Evolutionary conservation across 2,888 invertebrate species (phyloP).

Genomic region (Opisthograptis luteolata): DNA sequence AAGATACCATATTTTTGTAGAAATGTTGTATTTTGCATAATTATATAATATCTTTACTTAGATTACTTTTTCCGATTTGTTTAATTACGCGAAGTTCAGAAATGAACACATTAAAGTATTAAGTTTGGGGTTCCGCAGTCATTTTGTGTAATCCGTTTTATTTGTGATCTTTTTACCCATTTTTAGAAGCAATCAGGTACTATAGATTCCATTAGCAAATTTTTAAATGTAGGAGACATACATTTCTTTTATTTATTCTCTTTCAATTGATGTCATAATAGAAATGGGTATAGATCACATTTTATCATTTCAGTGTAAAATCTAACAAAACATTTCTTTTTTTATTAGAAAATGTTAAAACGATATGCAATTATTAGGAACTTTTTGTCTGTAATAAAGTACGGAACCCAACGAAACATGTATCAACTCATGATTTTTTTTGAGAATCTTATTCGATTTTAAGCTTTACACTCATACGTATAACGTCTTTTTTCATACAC

Average conservation of each 20-base stretch:
- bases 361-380: constrained; percentile 18
- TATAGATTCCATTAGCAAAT: no score
- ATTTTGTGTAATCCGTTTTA: constrained; percentile 1
- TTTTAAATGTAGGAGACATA: no score
- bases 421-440: constrained; percentile 3
- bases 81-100: constrained; percentile 4
- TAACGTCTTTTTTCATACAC: constrained; percentile 42
- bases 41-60: background rate
- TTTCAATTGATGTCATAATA: no score
- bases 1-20: background rate
- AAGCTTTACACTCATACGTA: constrained; percentile 32
- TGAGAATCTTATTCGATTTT: constrained; percentile 24
- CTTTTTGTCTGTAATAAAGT: constrained; percentile 3
- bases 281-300: background rate
- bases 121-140: constrained; percentile 14
- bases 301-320: background rate
- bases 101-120: constrained; percentile 12
- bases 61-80: background rate
- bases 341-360: background rate
- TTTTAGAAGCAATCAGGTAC: no score
- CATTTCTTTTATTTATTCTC: no score
- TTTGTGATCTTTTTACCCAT: background rate
- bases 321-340: background rate
- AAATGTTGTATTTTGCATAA: background rate
- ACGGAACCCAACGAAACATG: constrained; percentile 12